Base-by-base conservation (phyloP, 2,888 invertebrate genomes). In the Xestia ashworthii region DNA sequence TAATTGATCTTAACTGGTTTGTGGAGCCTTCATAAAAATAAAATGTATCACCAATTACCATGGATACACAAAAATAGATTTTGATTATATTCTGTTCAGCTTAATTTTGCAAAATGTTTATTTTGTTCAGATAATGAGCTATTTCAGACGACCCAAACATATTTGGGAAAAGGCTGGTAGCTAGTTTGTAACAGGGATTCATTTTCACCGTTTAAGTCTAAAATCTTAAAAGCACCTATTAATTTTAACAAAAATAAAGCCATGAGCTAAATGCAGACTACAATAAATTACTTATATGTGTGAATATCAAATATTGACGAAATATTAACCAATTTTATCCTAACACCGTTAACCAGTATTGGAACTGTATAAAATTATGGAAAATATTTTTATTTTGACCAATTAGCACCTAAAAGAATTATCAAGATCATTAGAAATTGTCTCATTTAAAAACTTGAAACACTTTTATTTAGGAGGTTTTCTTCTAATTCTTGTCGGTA, bases 341-440 rank as follows among this genome's bases (percentile, higher is more conserved):
- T 48, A 55, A 66, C 55, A 62, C 79, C 12, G 62, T 83, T 79
- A 82, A 3, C 41, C 32, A 58, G 19, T 16, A 8, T 53, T 3
- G 46, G 22, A 62, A 85, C 58, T 62, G 65, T 75, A 53, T 71
- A 58, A 58, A 80, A 74, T 44, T 71, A 79, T 80, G 74, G 69
- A 80, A 80, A 84, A 84, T 80, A 81, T 87, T 82, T 83, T 74
- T 81, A 71, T 87, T 85, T 78, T 48, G 50, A 12, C 78, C 79
- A 88, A 85, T 88, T 88, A 88, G 80, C 82, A 87, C 73, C 65
- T 67, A 70, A 74, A 78, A 77, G 14, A 80, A 79, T 82, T 80
- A 79, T 78, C 80, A 85, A 65, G 44, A 75, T 78, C 80, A 85
- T 88, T 83, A 82, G 82, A 87, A 87, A 88, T 74, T 71, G 38